phyloP scores from a whole-genome alignment of 2,113 vertebrate species.

The Noturus placidus region DNA sequence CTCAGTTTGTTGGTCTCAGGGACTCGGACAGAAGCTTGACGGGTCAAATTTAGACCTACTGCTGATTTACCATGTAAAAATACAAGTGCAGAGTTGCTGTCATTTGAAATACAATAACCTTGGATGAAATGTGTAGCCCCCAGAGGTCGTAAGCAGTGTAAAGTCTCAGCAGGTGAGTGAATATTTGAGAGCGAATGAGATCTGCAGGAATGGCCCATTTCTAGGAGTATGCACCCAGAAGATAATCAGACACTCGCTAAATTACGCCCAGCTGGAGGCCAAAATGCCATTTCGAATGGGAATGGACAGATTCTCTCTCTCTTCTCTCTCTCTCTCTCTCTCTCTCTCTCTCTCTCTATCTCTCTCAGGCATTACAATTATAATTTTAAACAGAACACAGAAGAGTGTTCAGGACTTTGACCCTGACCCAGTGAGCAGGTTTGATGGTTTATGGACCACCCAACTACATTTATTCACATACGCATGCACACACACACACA shows the following conservation, averaged over 20 bases:
- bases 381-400: conserved; percentile 31
- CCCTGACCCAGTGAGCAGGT: conserved; percentile 34
- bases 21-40: not conserved
- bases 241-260: conserved; percentile 68
- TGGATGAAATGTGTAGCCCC: conserved; percentile 54
- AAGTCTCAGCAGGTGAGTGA: conserved; percentile 54
- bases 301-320: conserved; percentile 38
- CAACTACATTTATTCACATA: conserved; percentile 43
- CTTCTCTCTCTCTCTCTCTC: not conserved
- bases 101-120: conserved; percentile 50
- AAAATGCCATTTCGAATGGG: conserved; percentile 28
- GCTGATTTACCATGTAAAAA: conserved; percentile 61
- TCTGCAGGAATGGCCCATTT: conserved; percentile 53
- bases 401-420: conserved; percentile 42
- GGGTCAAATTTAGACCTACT: conserved; percentile 7
- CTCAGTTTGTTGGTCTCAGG: not conserved
- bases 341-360: conserved; percentile 34
- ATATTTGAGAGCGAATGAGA: conserved; percentile 62
- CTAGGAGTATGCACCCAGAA: conserved; percentile 52
- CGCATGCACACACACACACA: too few relatives aligned
- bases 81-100: conserved; percentile 58
- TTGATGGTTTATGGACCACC: conserved; percentile 54
- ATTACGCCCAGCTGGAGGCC: conserved; percentile 69
- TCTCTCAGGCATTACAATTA: conserved; percentile 31
- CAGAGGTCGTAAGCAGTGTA: conserved; percentile 63